Base-by-base conservation (phyloP, 2,888 invertebrate species). In the Molanna angustata region DNA sequence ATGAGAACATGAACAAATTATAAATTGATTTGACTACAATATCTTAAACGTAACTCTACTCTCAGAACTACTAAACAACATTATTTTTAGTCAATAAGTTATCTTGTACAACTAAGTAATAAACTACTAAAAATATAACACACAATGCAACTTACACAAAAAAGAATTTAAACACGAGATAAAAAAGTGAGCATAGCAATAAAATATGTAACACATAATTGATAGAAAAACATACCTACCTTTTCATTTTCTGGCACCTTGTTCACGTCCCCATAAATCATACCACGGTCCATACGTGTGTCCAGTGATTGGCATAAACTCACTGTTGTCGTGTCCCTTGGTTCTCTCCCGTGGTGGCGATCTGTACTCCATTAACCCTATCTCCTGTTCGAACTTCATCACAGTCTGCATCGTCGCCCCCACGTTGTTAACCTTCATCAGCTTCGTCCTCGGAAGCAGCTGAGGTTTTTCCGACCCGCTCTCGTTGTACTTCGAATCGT, bases 211-310 rank as follows among this genome's bases (percentile, higher is more conserved):
- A 6, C 11, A 11, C 6, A 27, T 27, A 11, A 27, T 7, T 27
- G 27, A 27, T 27, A 27, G 13, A 35, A 13, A 11, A 17, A 16
- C 37, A 37, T n/a, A 37, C 2, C 4, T 52, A 49, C 43, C 53
- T 49, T 35, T 3, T 53, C 42, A 56, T 41, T 58, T 58, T 33
- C 58, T 44, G 44, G 33, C 39, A 33, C 48, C 56, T 22, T 52
- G 55, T 69, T 88, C 88, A 52, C 83, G 78, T 21, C 85, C 90
- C 91, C 91, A 92, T 57, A 91, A 78, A 71, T 92, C 91, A 66
- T 90, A 91, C 91, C 91, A 91, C 0, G 91, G 90, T 1, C 91
- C 91, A 67, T 89, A 91, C 61, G 84, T 85, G 64, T 88, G 88
- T 7, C 82, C 82, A 51, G 80, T 80, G 64, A 79, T 78, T 45